Base-by-base conservation (phyloP, 35 echinoderm and acorn worm species). In the Heliocidaris erythrogramma region DNA sequence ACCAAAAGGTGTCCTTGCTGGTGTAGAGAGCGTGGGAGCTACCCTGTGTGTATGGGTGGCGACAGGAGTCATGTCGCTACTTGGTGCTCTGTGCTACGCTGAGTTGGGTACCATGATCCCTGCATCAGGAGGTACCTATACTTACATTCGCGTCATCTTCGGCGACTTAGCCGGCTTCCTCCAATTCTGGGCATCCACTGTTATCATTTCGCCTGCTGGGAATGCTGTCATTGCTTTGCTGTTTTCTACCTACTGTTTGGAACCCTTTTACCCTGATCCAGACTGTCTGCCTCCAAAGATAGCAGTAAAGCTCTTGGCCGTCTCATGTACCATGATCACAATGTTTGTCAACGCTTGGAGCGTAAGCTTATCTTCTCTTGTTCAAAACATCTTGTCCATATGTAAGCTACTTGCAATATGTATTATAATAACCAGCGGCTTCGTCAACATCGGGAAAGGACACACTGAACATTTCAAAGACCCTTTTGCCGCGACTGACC, bases 1-100 rank as follows among this genome's bases (percentile, higher is more conserved):
- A n/a, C 97, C 97, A 1, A 98, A 98, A 48, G 97, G 97, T n/a
- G 92, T 98, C 47, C 48, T 98, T 48, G 30, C 49, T 18, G 93
- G 95, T 65, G 91, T 91, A 9, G 88, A 94, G 30, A 95, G 91
- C 65, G 97, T 98, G 1, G 96, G 95, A 18, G 60, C 95, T 90
- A 95, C 95, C 30, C 87, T 98, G 11, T 10, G 97, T 5, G 85
- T 98, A 9, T 98, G 97, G 97, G 48, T 96, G 14, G 48, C 88
- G n/a, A 93, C 92, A 17, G 97, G 97, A 0, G n/a, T 98, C 31
- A 13, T 93, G 5, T 93, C 27, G 13, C 32, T 94, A 17, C 86
- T 47, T 65, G 93, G 93, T 30, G 93, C 93, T 0, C 86, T 94
- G n/a, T 94, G 86, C 27, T 96, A 49, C 31, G 93, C 93, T 1